Evolutionary conservation across 2,113 vertebrate species (phyloP), one percentile per base, ranked within the genome.

Genomic region (Vulpes vulpes): DNA sequence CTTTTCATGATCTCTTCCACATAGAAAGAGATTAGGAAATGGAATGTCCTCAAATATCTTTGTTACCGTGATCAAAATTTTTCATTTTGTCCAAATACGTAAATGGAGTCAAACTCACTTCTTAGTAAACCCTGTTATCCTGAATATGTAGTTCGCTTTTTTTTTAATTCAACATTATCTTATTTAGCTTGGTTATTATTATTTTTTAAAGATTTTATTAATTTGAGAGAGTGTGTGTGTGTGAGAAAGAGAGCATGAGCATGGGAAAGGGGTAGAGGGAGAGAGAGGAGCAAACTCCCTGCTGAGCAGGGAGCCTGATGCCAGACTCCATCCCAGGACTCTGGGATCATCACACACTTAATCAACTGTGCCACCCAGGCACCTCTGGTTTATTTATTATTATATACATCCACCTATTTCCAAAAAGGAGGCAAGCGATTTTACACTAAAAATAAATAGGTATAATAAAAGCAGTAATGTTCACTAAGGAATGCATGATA

Each of bases 21-120:
- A 82, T 80, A 57, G 76, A 82, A 96, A 78, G 59, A 95, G 51
- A 82, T 97, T 95, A 89, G 86, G 57, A 97, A 97, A 93, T 89
- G 17, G 55, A 9, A 12, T 93, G 15, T 81, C 53, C 95, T 96
- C 57, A 91, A 98, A 91, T 35, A 79, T 93, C 43, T 97, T 96
- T 93, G 82, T 73, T 60, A 2, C 64, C 95, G 53, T 74, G 43
- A 91, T 87, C 35, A 85, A 71, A 82, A 23, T n/a, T 67, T 79
- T 91, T 91, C 22, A 79, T 80, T 91, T 97, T 90, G 64, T 95
- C 32, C 16, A 93, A 67, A 81, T 95, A 65, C 3, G 4, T 79
- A 93, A 92, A 80, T 62, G 12, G 9, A 93, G 11, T 84, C 51
- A 88, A 59, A 85, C 81, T 76, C 1, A 6, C 43, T 88, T 94